Conservation (phyloP, 2,888 invertebrate genomes). For the Ligdia adustata region DNA sequence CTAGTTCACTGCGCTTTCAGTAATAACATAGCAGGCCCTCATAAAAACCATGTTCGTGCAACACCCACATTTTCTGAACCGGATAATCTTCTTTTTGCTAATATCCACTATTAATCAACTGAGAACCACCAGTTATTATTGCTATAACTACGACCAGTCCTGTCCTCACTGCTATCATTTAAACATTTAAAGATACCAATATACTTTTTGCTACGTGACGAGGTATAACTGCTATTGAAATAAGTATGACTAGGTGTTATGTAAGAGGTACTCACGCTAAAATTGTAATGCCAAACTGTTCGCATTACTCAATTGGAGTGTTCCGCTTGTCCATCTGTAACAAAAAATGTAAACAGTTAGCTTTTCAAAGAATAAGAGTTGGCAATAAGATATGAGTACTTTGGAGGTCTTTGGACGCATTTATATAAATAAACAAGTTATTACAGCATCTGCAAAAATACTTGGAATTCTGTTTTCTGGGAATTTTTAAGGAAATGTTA, state of each 20-base stretch:
- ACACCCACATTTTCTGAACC: conserved; percentile 25
- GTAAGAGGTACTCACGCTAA: conserved; percentile 65
- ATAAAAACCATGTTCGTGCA: conserved; percentile 19
- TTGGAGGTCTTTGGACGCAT: not conserved
- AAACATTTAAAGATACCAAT: conserved; percentile 1
- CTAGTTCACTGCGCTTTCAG: not conserved
- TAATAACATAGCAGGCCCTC: conserved; percentile 5
- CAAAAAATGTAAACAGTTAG: conserved; percentile 42
- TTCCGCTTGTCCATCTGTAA: conserved; percentile 68
- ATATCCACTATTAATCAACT: conserved; percentile 39
- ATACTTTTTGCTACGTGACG: conserved; percentile 2
- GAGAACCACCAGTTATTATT: conserved; percentile 31
- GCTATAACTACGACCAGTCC: conserved; percentile 14
- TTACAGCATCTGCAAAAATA: too few species aligned
- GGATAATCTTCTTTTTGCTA: conserved; percentile 38
- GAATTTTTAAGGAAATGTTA: too few species aligned
- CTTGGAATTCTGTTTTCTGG: too few species aligned
- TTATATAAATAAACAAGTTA: too few species aligned
- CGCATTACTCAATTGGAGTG: conserved; percentile 73
- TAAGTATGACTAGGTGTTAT: conserved; percentile 13
- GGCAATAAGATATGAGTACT: too few species aligned
- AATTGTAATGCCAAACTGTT: conserved; percentile 63
- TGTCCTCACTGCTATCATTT: conserved; percentile 2
- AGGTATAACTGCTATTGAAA: not conserved
- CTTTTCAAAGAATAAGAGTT: not conserved